A percentile compares a stretch with the other conserved stretches of the same genome.
Evolutionary conservation across 2,888 invertebrate species (phyloP).

Genomic region (Myopa tessellatipennis): DNA sequence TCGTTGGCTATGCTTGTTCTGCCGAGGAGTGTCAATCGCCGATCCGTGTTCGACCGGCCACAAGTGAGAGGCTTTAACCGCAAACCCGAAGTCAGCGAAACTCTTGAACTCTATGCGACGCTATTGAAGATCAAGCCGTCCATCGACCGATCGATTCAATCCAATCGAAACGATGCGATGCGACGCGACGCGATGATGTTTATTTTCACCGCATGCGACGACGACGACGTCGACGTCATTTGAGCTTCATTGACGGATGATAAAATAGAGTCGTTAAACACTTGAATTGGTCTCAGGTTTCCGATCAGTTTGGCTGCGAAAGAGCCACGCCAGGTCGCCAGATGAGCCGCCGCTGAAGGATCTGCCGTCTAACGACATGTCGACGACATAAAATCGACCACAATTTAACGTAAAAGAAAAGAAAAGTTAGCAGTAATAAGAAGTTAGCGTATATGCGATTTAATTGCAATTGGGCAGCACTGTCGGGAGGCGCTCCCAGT

Average conservation of each 20-base stretch:
- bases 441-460: background rate
- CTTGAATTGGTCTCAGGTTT: slow-evolving; percentile 28
- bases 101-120: background rate
- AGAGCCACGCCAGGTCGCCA: background rate
- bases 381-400: background rate
- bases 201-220: background rate
- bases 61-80: slow-evolving; percentile 1
- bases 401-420: background rate
- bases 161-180: background rate
- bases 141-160: slow-evolving; percentile 3
- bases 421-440: background rate
- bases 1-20: background rate
- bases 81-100: background rate
- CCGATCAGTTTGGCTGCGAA: background rate
- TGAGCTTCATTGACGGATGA: slow-evolving; percentile 14
- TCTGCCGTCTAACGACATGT: background rate
- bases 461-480: slow-evolving; percentile 19
- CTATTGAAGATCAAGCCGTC: background rate
- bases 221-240: background rate
- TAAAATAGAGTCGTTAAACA: slow-evolving; percentile 36
- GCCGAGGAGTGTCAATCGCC: background rate
- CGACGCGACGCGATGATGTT: background rate
- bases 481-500: slow-evolving; percentile 16
- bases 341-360: background rate
- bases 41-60: background rate